A percentile compares a stretch with the other conserved stretches of the same genome.
Evolutionary conservation across 2,113 vertebrate species (phyloP).

Genomic region (Brienomyrus brachyistius): DNA sequence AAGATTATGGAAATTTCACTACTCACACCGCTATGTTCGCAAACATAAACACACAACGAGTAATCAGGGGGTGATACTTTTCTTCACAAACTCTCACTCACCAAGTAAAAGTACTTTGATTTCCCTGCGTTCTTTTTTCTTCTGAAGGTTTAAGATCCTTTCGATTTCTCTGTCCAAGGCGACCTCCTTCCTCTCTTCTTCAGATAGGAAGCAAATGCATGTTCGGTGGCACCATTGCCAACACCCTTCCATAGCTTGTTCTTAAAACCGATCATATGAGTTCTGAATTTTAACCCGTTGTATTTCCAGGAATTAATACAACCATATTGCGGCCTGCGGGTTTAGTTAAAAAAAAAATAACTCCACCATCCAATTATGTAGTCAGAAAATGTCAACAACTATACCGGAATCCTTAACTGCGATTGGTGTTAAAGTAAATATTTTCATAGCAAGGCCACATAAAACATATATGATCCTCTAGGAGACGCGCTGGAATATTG

Average conservation of each 20-base stretch:
- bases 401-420: not conserved
- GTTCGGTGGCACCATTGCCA: conserved; percentile 45
- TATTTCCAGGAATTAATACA: not conserved
- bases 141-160: conserved; percentile 66
- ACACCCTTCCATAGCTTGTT: conserved; percentile 50
- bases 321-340: not conserved
- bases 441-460: not conserved
- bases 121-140: conserved; percentile 62
- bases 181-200: conserved; percentile 64
- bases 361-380: not conserved
- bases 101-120: conserved; percentile 80
- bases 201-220: conserved; percentile 67
- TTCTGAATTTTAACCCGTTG: not conserved
- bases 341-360: not conserved
- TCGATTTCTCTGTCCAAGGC: conserved; percentile 70
- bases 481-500: not conserved
- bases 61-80: not conserved
- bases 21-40: not conserved
- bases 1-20: not conserved
- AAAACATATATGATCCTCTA: not conserved
- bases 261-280: not conserved
- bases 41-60: not conserved
- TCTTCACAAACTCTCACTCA: conserved; percentile 43
- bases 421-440: not conserved
- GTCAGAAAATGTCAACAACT: not conserved